Evolutionary conservation across 1,140 invertebrate species (phyloP).

Genomic region (Leptonema lineaticorne): DNA sequence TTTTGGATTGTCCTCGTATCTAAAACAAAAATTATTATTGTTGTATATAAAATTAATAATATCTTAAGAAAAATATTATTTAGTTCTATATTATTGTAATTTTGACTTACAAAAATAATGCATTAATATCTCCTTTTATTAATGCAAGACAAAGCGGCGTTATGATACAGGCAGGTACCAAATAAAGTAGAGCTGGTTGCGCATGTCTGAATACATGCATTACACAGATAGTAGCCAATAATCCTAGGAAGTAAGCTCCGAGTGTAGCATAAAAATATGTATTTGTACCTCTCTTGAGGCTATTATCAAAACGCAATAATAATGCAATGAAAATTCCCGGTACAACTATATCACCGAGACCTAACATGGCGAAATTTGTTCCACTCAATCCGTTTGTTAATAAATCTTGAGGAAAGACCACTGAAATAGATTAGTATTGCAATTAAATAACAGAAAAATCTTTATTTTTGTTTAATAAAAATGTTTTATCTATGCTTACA

Average conservation of each 20-base stretch:
- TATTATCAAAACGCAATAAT: slow-evolving; percentile 92
- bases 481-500: slow-evolving; percentile 60
- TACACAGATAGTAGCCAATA: slow-evolving; percentile 92
- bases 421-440: slow-evolving; percentile 55
- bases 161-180: slow-evolving; percentile 94
- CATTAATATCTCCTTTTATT: slow-evolving; percentile 87
- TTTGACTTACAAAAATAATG: slow-evolving; percentile 90
- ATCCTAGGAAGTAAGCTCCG: slow-evolving; percentile 89
- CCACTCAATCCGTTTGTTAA: slow-evolving; percentile 88
- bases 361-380: slow-evolving; percentile 97
- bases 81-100: slow-evolving; percentile 16
- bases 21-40: slow-evolving; percentile 44
- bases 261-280: slow-evolving; percentile 95
- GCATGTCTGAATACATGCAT: slow-evolving; percentile 99
- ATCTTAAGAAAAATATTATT: slow-evolving; percentile 8
- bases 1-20: slow-evolving; percentile 66
- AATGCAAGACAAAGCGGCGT: slow-evolving; percentile 85
- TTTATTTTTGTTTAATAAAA: neutral
- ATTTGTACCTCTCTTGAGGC: slow-evolving; percentile 82
- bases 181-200: slow-evolving; percentile 96
- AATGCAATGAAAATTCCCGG: slow-evolving; percentile 99
- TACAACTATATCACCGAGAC: slow-evolving; percentile 98
- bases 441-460: slow-evolving; percentile 17
- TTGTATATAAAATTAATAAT: slow-evolving; percentile 8
- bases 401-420: slow-evolving; percentile 98